Conservation (phyloP, 2,113 vertebrate species). For the Gallinago media region DNA sequence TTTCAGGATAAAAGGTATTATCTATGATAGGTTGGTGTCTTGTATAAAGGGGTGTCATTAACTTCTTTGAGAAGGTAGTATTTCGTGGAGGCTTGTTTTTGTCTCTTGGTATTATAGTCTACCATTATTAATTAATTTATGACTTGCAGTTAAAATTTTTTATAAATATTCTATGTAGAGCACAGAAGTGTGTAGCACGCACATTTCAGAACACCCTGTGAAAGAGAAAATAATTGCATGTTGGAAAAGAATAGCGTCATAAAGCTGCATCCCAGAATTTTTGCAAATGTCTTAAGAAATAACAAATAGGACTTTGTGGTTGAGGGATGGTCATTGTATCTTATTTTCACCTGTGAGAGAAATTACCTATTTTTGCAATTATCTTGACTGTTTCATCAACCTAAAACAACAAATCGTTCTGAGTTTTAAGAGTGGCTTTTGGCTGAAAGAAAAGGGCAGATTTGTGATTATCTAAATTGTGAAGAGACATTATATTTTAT, state of each 20-base stretch:
- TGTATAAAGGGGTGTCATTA: neutral
- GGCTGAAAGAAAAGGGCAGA: slow-evolving; percentile 34
- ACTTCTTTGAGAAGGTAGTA: neutral
- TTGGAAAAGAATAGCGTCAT: neutral
- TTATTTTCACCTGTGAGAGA: neutral
- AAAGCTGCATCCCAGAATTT: neutral
- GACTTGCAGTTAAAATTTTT: neutral
- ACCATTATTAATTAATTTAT: neutral
- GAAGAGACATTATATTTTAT: slow-evolving; percentile 33
- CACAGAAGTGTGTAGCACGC: neutral
- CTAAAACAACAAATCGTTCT: neutral
- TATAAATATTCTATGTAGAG: neutral
- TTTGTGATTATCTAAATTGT: slow-evolving; percentile 27
- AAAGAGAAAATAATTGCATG: neutral
- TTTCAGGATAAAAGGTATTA: neutral
- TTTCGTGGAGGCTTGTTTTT: neutral
- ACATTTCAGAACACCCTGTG: neutral
- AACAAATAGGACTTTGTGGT: neutral
- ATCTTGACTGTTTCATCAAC: neutral
- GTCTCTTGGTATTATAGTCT: neutral
- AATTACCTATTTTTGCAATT: slow-evolving; percentile 7
- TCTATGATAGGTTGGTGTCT: neutral
- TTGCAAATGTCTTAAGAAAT: neutral
- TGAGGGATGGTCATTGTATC: neutral
- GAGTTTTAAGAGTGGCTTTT: neutral